A percentile compares a stretch with the other conserved stretches of the same genome.
Conservation (phyloP, 2,888 invertebrate genomes). For the Agrotis segetum region DNA sequence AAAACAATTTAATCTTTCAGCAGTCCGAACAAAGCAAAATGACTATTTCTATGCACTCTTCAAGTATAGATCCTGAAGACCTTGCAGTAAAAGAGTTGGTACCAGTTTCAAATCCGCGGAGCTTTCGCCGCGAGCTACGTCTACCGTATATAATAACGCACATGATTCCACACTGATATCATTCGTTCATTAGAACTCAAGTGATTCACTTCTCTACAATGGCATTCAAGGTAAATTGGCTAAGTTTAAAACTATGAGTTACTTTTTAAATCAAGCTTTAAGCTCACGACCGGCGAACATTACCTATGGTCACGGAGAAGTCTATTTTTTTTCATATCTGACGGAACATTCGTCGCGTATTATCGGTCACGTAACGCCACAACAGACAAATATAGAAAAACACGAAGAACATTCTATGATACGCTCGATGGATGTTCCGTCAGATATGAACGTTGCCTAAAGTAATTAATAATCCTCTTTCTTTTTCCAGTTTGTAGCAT, state of each 20-base stretch:
- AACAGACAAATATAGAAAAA: neutral
- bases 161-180: constrained; percentile 48
- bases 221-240: constrained; percentile 68
- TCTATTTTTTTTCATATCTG: neutral
- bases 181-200: constrained; percentile 58
- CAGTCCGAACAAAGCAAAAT: neutral
- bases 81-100: constrained; percentile 8
- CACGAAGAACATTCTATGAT: too few species aligned
- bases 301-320: neutral
- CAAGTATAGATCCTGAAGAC: neutral
- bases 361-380: neutral
- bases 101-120: constrained; percentile 11
- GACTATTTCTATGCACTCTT: neutral
- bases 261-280: neutral
- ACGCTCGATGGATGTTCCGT: too few species aligned
- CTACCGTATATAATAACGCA: constrained; percentile 20
- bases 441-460: too few species aligned
- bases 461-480: neutral
- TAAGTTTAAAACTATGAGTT: neutral
- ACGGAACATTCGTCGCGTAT: too few species aligned
- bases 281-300: neutral
- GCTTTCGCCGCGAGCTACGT: constrained; percentile 19
- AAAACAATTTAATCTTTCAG: too few species aligned
- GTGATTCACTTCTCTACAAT: constrained; percentile 63
- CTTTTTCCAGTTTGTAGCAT: constrained; percentile 67